Conservation (phyloP, 2,888 invertebrate species). For the Cantharis rustica region DNA sequence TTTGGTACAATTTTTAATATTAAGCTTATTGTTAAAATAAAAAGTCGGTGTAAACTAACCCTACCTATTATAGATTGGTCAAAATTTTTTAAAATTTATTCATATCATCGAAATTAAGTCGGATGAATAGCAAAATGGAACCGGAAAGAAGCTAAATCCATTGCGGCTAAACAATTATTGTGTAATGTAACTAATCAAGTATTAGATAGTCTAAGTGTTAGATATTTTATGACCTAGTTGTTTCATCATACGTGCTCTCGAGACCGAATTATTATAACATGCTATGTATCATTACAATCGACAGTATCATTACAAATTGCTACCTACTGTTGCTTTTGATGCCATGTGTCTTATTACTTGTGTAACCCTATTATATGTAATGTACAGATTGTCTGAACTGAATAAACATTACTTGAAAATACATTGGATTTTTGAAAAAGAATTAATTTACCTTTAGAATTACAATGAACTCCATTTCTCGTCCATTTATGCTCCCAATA, state of each 20-base stretch:
- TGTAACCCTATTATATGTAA: constrained; percentile 57
- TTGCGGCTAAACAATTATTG: constrained; percentile 38
- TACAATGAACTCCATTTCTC: not conserved
- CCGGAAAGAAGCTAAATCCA: constrained; percentile 12
- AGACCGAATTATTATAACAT: constrained; percentile 40
- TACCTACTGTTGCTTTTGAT: constrained; percentile 55
- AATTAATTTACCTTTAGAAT: not conserved
- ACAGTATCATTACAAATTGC: constrained; percentile 49
- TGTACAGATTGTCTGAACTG: constrained; percentile 60
- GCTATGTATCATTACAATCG: constrained; percentile 51
- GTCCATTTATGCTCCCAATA: not conserved
- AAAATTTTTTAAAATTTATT: constrained; percentile 24
- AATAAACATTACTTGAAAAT: constrained; percentile 57
- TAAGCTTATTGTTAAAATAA: constrained; percentile 18
- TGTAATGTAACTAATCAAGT: constrained; percentile 32
- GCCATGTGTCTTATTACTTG: constrained; percentile 58
- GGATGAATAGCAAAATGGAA: constrained; percentile 6
- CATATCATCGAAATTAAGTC: constrained; percentile 34
- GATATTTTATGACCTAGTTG: constrained; percentile 50
- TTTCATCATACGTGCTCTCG: constrained; percentile 42
- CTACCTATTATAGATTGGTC: constrained; percentile 1
- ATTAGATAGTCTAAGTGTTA: constrained; percentile 48
- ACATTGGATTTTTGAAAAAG: not conserved
- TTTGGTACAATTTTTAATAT: constrained; percentile 27
- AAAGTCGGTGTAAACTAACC: constrained; percentile 35